Base-by-base conservation (phyloP, 2,797 vertebrate genomes). In the Phoeniculus purpureus region DNA sequence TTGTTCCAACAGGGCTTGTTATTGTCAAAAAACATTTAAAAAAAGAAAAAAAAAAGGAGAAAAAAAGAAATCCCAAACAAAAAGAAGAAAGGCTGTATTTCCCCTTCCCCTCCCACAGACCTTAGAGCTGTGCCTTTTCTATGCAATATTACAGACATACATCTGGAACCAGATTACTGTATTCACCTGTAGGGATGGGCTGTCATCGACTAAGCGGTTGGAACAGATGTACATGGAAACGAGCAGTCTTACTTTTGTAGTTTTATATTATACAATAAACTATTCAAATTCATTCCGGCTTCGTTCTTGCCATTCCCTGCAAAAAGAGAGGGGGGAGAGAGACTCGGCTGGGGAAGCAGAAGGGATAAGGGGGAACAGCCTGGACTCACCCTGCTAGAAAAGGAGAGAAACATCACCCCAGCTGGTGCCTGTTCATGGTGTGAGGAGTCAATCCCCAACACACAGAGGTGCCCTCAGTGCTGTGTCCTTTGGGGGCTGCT, bases 121-220 rank as follows among this genome's bases (percentile, higher is more conserved):
- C 98, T 98, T 98, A 98, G 98, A 98, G 98, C 99, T 99, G 99
- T 99, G 99, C 99, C 99, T 99, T 99, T 99, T 99, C 99, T 99
- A 99, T 99, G 99, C 99, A 99, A 99, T 98, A 98, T 98, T 98
- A 98, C 98, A 98, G 98, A 98, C 96, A 97, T 97, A 98, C 97
- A 98, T 98, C 98, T 97, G 98, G 98, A 98, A 98, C 98, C 98
- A 98, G 98, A 98, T 98, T 98, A 98, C 98, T 99, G 98, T 98
- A 98, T 98, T 98, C 98, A 98, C 97, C 97, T 98, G 97, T 98
- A 98, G 97, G 98, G 98, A 97, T 98, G 98, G 98, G 98, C 98
- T 99, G 98, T 98, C 98, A 98, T 98, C 96, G 96, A 60, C 43
- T 97, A 97, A 34, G 10, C 97, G 97, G 98, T 98, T 98, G 98